A percentile compares a stretch with the other conserved stretches of the same genome.
Evolutionary conservation across 2,888 invertebrate genomes (phyloP).

Genomic region (Idaea straminata): DNA sequence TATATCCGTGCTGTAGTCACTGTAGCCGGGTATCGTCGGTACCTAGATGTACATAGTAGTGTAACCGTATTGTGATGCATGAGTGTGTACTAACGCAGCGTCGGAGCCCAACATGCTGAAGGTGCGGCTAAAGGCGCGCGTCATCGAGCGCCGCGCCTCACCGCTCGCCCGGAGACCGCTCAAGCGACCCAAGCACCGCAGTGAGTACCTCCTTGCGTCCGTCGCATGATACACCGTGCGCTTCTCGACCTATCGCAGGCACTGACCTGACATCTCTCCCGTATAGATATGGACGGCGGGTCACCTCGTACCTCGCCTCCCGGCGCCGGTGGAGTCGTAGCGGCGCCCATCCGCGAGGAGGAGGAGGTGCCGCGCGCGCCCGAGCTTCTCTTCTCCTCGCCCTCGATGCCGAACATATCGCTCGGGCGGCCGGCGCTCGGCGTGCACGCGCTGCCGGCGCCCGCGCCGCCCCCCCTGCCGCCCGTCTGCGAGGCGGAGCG

Average conservation of each 20-base stretch:
- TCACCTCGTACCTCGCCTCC: constrained; percentile 83
- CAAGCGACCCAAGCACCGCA: constrained; percentile 86
- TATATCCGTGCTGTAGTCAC: no score
- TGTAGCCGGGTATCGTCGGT: no score
- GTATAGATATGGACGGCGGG: constrained; percentile 60
- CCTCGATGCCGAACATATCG: constrained; percentile 98
- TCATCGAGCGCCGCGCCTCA: constrained; percentile 96
- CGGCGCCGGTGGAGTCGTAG: constrained; percentile 77
- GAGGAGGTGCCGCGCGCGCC: constrained; percentile 87
- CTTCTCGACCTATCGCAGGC: neutral
- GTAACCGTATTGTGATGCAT: constrained; percentile 37
- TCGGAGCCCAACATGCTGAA: constrained; percentile 98
- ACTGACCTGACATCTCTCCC: neutral
- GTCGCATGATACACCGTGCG: constrained; percentile 2
- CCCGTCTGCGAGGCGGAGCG: constrained; percentile 88
- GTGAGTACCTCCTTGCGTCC: constrained; percentile 57
- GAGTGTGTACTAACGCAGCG: constrained; percentile 82
- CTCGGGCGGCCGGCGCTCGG: constrained; percentile 87
- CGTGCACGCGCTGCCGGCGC: constrained; percentile 39
- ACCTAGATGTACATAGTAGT: no score
- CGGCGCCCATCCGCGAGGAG: constrained; percentile 90
- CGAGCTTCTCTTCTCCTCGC: constrained; percentile 93
- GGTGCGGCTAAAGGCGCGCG: constrained; percentile 95
- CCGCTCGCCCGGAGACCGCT: constrained; percentile 91
- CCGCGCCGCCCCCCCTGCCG: constrained; percentile 49